Conservation (phyloP, 2,797 vertebrate species). For the Triplophysa bombifrons region DNA sequence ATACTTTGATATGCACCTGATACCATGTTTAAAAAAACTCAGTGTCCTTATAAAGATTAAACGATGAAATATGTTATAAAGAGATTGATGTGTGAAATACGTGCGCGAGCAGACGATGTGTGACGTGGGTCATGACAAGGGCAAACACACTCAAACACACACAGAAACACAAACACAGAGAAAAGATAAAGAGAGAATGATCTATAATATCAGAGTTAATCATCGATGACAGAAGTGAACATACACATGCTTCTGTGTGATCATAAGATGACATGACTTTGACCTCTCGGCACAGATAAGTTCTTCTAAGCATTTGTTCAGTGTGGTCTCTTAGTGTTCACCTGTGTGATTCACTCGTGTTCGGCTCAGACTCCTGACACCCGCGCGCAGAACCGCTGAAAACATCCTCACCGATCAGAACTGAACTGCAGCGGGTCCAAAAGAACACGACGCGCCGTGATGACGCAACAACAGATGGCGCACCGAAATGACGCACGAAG, state of each 20-base stretch:
- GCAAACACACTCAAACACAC: not conserved
- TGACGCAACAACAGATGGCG: not conserved
- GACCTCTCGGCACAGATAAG: not conserved
- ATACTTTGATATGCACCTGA: no score
- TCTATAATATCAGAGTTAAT: no score
- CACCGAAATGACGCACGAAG: not conserved
- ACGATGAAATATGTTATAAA: not conserved
- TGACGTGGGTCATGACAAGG: conserved; percentile 11
- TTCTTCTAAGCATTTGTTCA: no score
- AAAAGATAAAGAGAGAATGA: no score
- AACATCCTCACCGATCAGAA: conserved; percentile 66
- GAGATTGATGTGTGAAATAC: not conserved
- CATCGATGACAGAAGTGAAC: not conserved
- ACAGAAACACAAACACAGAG: not conserved
- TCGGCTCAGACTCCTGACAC: conserved; percentile 65
- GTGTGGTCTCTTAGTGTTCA: conserved; percentile 49
- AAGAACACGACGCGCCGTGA: conserved; percentile 17
- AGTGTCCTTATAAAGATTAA: not conserved
- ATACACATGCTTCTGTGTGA: no score
- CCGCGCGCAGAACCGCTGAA: conserved; percentile 69
- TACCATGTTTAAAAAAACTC: no score
- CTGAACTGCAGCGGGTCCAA: conserved; percentile 13
- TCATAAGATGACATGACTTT: not conserved
- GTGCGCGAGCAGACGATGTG: not conserved
- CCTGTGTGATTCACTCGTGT: conserved; percentile 65